Evolutionary conservation across 2,888 invertebrate genomes (phyloP), one percentile per base, ranked within the genome.

Genomic region (Ichneumoninae sp.): DNA sequence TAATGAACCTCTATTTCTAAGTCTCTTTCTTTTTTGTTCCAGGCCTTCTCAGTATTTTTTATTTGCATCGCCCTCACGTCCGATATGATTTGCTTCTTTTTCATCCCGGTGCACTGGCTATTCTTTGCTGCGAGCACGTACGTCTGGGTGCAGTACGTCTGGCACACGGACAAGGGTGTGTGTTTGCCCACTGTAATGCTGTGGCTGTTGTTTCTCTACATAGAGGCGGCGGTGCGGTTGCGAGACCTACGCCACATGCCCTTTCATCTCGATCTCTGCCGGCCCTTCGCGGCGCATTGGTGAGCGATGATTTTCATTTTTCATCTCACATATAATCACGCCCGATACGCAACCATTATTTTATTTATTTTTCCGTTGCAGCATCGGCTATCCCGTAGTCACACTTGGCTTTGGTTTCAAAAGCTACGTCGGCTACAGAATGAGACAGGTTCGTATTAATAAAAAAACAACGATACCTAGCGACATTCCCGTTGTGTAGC

Each of bases 101-200:
- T 99, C 95, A 98, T 99, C 95, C 99, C 99, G 89, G 97, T 99
- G 90, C 98, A 99, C 94, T 98, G 98, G 97, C 96, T 99, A 93
- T 98, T 99, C 94, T 99, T 99, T 94, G 97, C 98, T 86, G 99
- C 99, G 91, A 98, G 98, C 94, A 99, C 99, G 92, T 99, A 99
- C 94, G 99, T 99, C 87, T 99, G 99, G 99, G 98, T 99, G 92
- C 99, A 99, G 94, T 98, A 98, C 94, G 98, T 99, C 88, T 99
- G 98, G 98, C 98, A 98, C 94, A 98, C 98, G 95, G 98, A 98
- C 94, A 96, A 97, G 94, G 98, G 99, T 91, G 96, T 99, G 90
- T 99, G 98, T 95, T 95, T 98, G 93, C 98, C 98, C 80, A 99
- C 99, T 88, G 97, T 98, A 91, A 97, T 97, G 91, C 95, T 99